Base-by-base conservation (phyloP, 2,888 invertebrate species). In the Nectonema munidae region DNA sequence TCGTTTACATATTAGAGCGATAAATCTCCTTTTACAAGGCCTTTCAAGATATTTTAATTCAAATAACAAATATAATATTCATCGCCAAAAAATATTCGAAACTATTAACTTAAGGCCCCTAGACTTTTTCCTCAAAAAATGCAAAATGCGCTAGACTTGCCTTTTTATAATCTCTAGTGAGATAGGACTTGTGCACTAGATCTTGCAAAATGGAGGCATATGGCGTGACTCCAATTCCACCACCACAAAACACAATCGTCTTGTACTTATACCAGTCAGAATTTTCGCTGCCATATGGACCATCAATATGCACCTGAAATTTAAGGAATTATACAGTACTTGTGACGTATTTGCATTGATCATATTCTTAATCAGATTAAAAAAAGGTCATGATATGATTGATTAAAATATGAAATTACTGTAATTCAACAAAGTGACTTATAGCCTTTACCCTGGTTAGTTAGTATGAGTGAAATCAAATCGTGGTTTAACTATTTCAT, bases 201-300 rank as follows among this genome's bases (percentile, higher is more conserved):
- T 86, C 86, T 51, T 81, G 81, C 38, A 86, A 64, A 46, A 86
- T 86, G 3, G 83, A 83, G 1, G 83, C 83, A 50, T 86, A 86
- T 0, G 86, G 86, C 0, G 86, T 86, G 1, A 86, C 83, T 1
- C 83, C 83, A 45, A 86, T 86, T 5, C 83, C 83, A 17, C 81
- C 83, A 1, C 83, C 83, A 3, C 83, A 79, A 79, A 83, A 79
- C 9, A 83, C 77, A 1, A 83, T 83, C 6, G 83, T 79, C 53
- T 81, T 79, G 51, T 83, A 83, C 54, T 83, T 83, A 59, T 81
- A 81, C 81, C 81, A 81, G 56, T 81, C 81, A 53, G 86, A 83
- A 58, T 86, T 86, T 9, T 83, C 86, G 11, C 83, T 83, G 2
- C 83, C 83, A 47, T 79, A 86, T 0, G 86, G 86, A 4, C 83